Conservation (phyloP, 2,888 invertebrate genomes). For the Chromoteleia sp. region DNA sequence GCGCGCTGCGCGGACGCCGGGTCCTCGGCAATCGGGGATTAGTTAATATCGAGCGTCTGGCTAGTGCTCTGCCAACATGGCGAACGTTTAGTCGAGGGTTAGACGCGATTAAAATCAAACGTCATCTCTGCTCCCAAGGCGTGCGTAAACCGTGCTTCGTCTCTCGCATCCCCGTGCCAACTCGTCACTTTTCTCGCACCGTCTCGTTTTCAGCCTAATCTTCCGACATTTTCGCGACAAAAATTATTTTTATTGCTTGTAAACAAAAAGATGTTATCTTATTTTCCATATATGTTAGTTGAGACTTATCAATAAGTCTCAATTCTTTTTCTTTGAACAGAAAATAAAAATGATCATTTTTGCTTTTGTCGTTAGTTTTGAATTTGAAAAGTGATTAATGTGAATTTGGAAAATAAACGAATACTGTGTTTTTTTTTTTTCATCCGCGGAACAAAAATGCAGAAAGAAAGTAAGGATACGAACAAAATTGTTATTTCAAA, state of each 20-base stretch:
- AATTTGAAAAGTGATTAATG: too few relatives aligned
- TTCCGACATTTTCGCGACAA: slow-evolving; percentile 1
- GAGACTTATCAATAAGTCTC: too few relatives aligned
- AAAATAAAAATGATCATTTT: too few relatives aligned
- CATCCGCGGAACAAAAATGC: too few relatives aligned
- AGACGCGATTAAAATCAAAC: slow-evolving; percentile 69
- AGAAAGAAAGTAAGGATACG: too few relatives aligned
- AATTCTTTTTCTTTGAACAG: too few relatives aligned
- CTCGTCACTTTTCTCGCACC: neutral
- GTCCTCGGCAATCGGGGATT: slow-evolving; percentile 73
- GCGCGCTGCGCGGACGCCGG: slow-evolving; percentile 76
- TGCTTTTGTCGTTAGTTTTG: too few relatives aligned
- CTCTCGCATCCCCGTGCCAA: neutral
- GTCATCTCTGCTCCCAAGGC: slow-evolving; percentile 41
- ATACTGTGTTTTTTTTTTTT: too few relatives aligned
- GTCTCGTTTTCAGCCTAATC: neutral
- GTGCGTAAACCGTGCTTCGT: slow-evolving; percentile 44
- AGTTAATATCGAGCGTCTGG: slow-evolving; percentile 78
- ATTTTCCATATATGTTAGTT: too few relatives aligned
- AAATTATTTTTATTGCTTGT: slow-evolving; percentile 2
- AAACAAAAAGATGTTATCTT: too few relatives aligned
- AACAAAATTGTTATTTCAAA: too few relatives aligned
- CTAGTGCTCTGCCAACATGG: slow-evolving; percentile 77
- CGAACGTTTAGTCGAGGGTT: slow-evolving; percentile 77
- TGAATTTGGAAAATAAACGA: too few relatives aligned